Conservation (phyloP, 2,888 invertebrate genomes). For the Sphaerophoria rueppellii region DNA sequence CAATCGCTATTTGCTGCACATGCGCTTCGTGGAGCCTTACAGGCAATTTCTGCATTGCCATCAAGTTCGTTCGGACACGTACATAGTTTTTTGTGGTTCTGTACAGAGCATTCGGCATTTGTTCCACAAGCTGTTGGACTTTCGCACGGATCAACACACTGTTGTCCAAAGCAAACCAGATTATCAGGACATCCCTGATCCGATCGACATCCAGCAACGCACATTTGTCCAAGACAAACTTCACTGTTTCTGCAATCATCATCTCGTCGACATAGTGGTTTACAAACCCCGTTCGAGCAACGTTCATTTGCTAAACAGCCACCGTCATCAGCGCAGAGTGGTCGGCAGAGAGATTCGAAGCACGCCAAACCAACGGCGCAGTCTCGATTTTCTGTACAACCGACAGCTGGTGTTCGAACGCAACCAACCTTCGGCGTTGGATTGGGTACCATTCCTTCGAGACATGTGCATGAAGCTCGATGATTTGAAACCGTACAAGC, state of each 20-base stretch:
- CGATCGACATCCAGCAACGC: slow-evolving; percentile 91
- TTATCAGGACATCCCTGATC: slow-evolving; percentile 89
- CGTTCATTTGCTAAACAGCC: slow-evolving; percentile 92
- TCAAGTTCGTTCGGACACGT: slow-evolving; percentile 87
- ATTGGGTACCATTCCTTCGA: slow-evolving; percentile 91
- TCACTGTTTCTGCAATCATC: slow-evolving; percentile 94
- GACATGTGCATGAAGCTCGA: slow-evolving; percentile 91
- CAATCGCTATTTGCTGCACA: slow-evolving; percentile 89
- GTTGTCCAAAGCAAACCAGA: slow-evolving; percentile 89
- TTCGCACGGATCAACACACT: slow-evolving; percentile 90
- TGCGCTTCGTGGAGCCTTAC: slow-evolving; percentile 86
- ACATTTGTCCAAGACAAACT: slow-evolving; percentile 91
- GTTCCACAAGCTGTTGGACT: slow-evolving; percentile 92
- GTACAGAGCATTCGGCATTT: slow-evolving; percentile 89
- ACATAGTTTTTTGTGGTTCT: slow-evolving; percentile 89
- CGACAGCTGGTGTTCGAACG: slow-evolving; percentile 89
- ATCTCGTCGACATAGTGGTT: slow-evolving; percentile 91
- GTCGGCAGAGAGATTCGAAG: slow-evolving; percentile 88
- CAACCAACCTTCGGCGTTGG: slow-evolving; percentile 95
- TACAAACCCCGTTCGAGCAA: slow-evolving; percentile 88
- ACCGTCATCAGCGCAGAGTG: slow-evolving; percentile 89
- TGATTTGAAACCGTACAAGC: slow-evolving; percentile 91
- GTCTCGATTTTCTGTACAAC: slow-evolving; percentile 90
- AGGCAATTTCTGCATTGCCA: slow-evolving; percentile 89
- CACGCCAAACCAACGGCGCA: slow-evolving; percentile 89